Evolutionary conservation across 2,113 vertebrate genomes (phyloP).

Genomic region (Pao palembangensis): DNA sequence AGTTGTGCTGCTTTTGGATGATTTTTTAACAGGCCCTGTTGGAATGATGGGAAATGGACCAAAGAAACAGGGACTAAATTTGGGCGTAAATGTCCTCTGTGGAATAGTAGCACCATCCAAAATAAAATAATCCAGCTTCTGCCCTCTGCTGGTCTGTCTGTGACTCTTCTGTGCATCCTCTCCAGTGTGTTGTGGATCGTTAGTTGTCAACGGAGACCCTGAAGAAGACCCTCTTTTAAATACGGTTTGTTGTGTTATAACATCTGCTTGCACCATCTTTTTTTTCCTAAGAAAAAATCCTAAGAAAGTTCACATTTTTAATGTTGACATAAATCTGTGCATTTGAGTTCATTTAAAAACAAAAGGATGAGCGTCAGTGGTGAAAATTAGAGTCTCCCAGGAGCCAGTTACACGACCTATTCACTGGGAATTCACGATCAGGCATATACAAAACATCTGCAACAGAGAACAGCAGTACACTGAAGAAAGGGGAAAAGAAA

Average conservation of each 20-base stretch:
- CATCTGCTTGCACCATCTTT: conserved; percentile 32
- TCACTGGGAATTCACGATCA: conserved; percentile 28
- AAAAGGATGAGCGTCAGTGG: conserved; percentile 4
- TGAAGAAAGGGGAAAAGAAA: conserved; percentile 79
- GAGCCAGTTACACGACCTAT: conserved; percentile 33
- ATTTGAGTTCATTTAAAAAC: background rate
- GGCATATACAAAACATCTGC: conserved; percentile 23
- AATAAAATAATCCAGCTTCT: background rate
- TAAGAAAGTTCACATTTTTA: background rate
- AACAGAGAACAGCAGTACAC: conserved; percentile 69
- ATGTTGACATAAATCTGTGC: background rate
- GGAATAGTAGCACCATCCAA: background rate
- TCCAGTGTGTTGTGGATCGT: conserved; percentile 73
- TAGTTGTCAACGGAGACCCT: conserved; percentile 14
- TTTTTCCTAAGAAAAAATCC: background rate
- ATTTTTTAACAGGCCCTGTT: no score
- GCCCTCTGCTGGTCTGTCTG: conserved; percentile 36
- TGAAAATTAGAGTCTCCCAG: conserved; percentile 16
- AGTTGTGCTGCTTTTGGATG: no score
- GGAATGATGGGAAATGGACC: no score
- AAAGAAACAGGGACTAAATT: no score
- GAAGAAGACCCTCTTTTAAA: background rate
- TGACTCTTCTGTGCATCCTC: conserved; percentile 55
- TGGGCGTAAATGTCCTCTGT: no score
- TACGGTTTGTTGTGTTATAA: conserved; percentile 15